Evolutionary conservation across 2,888 invertebrate genomes (phyloP).

Genomic region (Machimus rusticus): DNA sequence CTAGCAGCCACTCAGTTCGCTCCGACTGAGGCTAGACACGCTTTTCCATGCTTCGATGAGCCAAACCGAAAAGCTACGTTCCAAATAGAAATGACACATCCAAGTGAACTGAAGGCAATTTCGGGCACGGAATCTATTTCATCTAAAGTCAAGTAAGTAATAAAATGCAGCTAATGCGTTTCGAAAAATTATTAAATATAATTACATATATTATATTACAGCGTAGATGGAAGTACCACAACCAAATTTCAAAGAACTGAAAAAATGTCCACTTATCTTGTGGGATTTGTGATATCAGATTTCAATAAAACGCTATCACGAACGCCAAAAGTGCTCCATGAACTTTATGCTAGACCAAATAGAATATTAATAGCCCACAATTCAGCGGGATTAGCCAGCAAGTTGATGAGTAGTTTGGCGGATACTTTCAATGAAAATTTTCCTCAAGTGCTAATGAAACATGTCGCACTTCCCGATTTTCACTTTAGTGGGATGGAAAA

Average conservation of each 20-base stretch:
- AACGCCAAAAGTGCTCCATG: background rate
- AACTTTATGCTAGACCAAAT: slow-evolving; percentile 33
- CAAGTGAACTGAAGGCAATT: slow-evolving; percentile 54
- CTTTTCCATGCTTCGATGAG: slow-evolving; percentile 78
- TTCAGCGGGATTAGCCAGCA: slow-evolving; percentile 59
- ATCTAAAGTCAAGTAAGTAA: background rate
- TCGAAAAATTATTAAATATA: slow-evolving; percentile 38
- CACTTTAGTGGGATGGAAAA: slow-evolving; percentile 80
- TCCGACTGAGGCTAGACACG: slow-evolving; percentile 68
- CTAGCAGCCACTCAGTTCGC: slow-evolving; percentile 71
- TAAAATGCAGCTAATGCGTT: background rate
- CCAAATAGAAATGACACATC: slow-evolving; percentile 67
- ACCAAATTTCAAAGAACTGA: slow-evolving; percentile 60
- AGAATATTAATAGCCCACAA: slow-evolving; percentile 64
- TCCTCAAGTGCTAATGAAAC: slow-evolving; percentile 53
- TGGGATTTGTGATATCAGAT: slow-evolving; percentile 74
- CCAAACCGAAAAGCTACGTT: slow-evolving; percentile 72
- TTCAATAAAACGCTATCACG: slow-evolving; percentile 52
- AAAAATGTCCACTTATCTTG: slow-evolving; percentile 76
- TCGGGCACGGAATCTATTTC: slow-evolving; percentile 47
- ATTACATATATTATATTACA: slow-evolving; percentile 52
- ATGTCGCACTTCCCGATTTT: slow-evolving; percentile 80
- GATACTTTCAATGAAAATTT: slow-evolving; percentile 8
- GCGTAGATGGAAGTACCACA: background rate
- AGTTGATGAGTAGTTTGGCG: slow-evolving; percentile 13